Base-by-base conservation (phyloP, 2,888 invertebrate species). In the Spicauda simplicius region DNA sequence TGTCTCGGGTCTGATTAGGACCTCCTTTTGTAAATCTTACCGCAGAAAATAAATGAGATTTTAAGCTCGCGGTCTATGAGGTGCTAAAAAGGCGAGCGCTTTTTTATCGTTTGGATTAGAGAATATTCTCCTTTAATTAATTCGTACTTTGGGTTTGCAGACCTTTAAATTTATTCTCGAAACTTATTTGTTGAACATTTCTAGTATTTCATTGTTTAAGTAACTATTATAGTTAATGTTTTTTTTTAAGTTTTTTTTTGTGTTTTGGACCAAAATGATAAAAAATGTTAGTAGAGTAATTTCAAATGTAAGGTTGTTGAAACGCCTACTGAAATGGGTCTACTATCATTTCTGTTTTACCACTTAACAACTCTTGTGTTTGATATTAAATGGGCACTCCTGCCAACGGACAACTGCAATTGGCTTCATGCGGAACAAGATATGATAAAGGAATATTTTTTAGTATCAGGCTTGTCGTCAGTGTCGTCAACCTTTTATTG, bases 51-150 rank as follows among this genome's bases (percentile, higher is more conserved):
- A 60, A 60, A 60, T 52, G 60, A 50, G 60, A 16, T 25, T 60
- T 60, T 60, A 60, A 60, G 50, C 60, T 16, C 50, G 20, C 60
- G 60, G 60, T 60, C 52, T 60, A 16, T 60, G 10, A 60, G 60
- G 60, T 52, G 60, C 19, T 60, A 60, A 60, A 20, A 56, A 25
- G 25, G 50, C 45, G 60, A 33, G 50, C 60, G 60, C 33, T 60
- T 60, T n/a, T 59, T 60, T 60, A 59, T 60, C 50, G 50, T 52
- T 59, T 33, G 50, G 50, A 52, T 60, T 60, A 60, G 18, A 33
- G 60, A 52, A 60, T 33, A 52, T 25, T 52, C 16, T 16, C 30
- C 48, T 16, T 50, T 60, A 60, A 60, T 60, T 60, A 60, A 52
- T 60, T 60, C 60, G 30, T 50, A 60, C 37, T 57, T 41, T 12